Conservation (phyloP, 2,113 vertebrate genomes). For the Anser cygnoides region DNA sequence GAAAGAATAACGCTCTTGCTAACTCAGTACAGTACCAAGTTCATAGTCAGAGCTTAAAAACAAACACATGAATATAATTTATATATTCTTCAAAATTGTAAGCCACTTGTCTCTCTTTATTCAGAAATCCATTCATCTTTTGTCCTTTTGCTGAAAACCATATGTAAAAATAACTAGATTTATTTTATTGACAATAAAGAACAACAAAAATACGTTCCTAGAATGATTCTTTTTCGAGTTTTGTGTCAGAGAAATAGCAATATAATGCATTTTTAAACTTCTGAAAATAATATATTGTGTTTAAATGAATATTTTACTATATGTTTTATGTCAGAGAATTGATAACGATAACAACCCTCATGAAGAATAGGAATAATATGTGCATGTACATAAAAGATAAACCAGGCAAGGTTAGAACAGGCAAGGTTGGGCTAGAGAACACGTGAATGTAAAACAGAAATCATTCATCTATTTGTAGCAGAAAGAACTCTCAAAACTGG, state of each 20-base stretch:
- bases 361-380: not conserved
- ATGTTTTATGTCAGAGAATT: not conserved
- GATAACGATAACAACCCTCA: not conserved
- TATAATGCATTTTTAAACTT: not conserved
- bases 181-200: not conserved
- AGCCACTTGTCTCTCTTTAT: not conserved
- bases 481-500: slow-evolving; percentile 72
- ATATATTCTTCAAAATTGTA: not conserved
- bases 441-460: not conserved
- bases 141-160: not conserved
- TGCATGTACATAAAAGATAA: not conserved
- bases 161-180: not conserved
- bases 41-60: not conserved
- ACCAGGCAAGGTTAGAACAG: not conserved
- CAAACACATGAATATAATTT: not conserved
- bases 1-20: not conserved
- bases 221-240: not conserved
- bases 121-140: not conserved
- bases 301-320: not conserved
- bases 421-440: not conserved
- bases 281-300: not conserved
- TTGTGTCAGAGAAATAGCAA: not conserved
- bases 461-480: slow-evolving; percentile 65
- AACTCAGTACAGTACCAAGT: not conserved
- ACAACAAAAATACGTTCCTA: not conserved